Base-by-base conservation (phyloP, 2,113 vertebrate genomes). In the Malurus alboscapulatus region DNA sequence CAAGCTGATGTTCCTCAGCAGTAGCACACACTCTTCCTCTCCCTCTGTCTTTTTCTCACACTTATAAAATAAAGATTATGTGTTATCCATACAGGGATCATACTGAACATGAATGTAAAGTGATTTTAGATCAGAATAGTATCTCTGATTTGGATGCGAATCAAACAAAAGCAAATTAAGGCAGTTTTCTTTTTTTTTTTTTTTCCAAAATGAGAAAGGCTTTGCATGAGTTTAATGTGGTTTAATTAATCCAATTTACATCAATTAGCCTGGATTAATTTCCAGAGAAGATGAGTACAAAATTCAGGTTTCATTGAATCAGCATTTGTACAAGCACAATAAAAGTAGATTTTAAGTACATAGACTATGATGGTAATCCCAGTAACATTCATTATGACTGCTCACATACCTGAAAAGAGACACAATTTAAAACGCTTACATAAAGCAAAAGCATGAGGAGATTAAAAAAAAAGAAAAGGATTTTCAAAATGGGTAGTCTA, bases 261-360 rank as follows among this genome's bases (percentile, higher is more conserved):
- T 62, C 38, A 79, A 51, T 86, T 92, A 88, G n/a, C 61, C 44
- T 40, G 16, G 65, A 95, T 68, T 78, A 78, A 88, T 84, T 90
- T 94, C 48, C 44, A 86, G 72, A 77, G 55, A 85, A 91, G 51
- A 68, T 4, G 75, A 88, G 16, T 29, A 83, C 10, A 69, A 69
- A 82, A 92, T n/a, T 63, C 73, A 81, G 9, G 3, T 84, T 93
- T 74, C 30, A 27, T 25, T 61, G 25, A 77, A 67, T 59, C 86
- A 78, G 14, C 44, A 74, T 34, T 48, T 87, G 17, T 29, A 55
- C 14, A 21, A 63, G 27, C 32, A 55, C 30, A 62, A 71, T 25
- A 71, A 36, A 80, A 77, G 48, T 4, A 62, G 38, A 62, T 66
- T 75, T 83, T 45, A 86, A 77, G 51, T 40, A 36, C 1, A 44